Base-by-base conservation (phyloP, 2,113 vertebrate genomes). In the Rhegmatorhina hoffmannsi region DNA sequence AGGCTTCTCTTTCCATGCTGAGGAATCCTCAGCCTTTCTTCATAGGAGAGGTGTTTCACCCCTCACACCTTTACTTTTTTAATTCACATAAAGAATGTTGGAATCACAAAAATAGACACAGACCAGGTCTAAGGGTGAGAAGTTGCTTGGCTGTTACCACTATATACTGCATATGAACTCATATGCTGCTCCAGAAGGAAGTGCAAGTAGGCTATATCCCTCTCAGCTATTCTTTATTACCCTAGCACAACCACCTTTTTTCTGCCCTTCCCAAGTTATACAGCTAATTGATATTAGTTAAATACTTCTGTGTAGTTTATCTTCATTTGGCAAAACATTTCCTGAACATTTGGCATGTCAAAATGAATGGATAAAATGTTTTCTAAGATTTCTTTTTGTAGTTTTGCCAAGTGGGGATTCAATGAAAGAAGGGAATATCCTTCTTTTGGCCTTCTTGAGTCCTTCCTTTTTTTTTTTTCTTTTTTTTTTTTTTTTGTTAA, bases 121-220 rank as follows among this genome's bases (percentile, higher is more conserved):
- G 36, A 26, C 13, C 2, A 47, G 14, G 9, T 34, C 7, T 34
- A 53, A 84, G 5, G 2, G 2, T 14, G 16, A 67, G 34, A 24
- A 83, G 4, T 10, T 73, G 7, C 10, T 17, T 66, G 29, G 6
- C 8, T 55, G 11, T 52, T 68, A 17, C 19, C 7, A 43, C 19
- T 17, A 86, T 34, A 40, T 64, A 26, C 16, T 72, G 44, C 20
- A 47, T 18, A 52, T 79, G 87, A 68, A 6, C 5, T 43, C 15
- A 24, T 12, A 6, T 38, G 20, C 40, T 64, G 44, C 6, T 67
- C 8, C 13, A 38, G 26, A 79, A 34, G 11, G 24, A 68, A 56
- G 21, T 17, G 0, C 4, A 33, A 9, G 5, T 33, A 34, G 10
- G 3, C 29, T 60, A 47, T 16, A 64, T 2, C 1, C 11, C 15